These are phyloP conservation scores for Caretta caretta DNA, from an alignment of 2,113 vertebrate genomes.

Conservation along the genomic window DNA sequence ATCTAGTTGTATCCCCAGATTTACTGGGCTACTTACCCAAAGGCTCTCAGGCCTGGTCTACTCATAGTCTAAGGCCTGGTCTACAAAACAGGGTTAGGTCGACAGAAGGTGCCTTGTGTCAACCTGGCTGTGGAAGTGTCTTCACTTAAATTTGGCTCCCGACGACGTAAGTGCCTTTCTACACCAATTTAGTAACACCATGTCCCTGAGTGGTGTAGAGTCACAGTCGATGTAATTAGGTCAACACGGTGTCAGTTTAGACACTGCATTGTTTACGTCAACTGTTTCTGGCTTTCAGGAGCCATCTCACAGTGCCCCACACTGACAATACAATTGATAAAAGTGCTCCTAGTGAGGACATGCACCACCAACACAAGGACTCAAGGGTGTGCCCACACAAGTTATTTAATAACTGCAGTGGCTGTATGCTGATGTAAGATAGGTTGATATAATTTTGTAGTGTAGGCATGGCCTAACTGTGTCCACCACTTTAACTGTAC, in stretches of 20 bases:
- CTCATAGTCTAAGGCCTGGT: neutral
- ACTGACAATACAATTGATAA: neutral
- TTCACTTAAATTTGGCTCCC: neutral
- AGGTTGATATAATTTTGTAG: neutral
- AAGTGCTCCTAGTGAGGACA: neutral
- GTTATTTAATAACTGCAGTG: neutral
- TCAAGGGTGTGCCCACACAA: neutral
- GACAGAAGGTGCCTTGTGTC: neutral
- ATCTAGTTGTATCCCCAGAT: neutral
- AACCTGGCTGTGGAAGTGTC: neutral
- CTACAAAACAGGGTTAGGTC: neutral
- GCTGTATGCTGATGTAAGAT: neutral
- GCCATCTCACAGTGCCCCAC: neutral
- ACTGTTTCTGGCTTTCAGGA: neutral
- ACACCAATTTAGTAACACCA: neutral
- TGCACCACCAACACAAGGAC: neutral
- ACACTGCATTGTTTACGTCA: neutral
- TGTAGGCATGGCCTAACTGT: neutral
- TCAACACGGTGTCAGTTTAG: neutral
- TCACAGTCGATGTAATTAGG: neutral
- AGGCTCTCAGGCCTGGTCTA: neutral
- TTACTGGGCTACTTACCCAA: neutral
- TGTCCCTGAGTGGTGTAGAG: neutral
- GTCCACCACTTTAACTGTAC: neutral
- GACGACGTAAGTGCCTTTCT: neutral